phyloP scores from a whole-genome alignment of 2,113 vertebrate species.

The Neotoma lepida region DNA sequence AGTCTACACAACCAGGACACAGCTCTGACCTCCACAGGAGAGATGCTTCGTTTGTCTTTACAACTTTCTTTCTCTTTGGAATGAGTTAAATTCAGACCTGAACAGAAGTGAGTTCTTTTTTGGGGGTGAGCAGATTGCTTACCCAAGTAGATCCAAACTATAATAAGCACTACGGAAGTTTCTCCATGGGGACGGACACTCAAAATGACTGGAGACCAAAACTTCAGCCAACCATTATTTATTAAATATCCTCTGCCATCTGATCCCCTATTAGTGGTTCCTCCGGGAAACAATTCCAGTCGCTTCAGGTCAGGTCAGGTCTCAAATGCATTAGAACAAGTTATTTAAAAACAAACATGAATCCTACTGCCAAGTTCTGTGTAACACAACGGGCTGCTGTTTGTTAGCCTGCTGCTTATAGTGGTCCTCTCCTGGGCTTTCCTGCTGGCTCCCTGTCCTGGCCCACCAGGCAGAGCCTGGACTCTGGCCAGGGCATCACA shows the following conservation, averaged over 20 bases:
- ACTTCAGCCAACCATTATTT: background rate
- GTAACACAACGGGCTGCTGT: background rate
- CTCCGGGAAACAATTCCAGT: background rate
- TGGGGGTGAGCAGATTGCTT: background rate
- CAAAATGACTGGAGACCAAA: background rate
- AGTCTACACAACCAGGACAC: background rate
- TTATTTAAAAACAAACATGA: background rate
- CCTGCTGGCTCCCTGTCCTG: background rate
- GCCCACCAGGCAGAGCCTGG: background rate
- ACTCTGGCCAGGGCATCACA: background rate
- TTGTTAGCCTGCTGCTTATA: background rate
- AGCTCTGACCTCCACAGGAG: background rate
- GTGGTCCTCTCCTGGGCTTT: background rate
- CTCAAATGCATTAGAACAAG: background rate
- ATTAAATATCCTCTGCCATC: background rate
- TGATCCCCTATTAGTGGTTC: background rate
- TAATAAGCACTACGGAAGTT: background rate
- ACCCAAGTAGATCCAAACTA: background rate
- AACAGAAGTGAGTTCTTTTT: background rate
- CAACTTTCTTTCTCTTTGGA: background rate
- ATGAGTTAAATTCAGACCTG: background rate
- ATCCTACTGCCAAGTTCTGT: background rate
- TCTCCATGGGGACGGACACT: background rate
- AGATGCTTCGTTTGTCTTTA: background rate
- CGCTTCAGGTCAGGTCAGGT: background rate